These are phyloP conservation scores for Pseudocheirus occidentalis DNA, from an alignment of 2,797 vertebrate genomes.

Conservation along the genomic window DNA sequence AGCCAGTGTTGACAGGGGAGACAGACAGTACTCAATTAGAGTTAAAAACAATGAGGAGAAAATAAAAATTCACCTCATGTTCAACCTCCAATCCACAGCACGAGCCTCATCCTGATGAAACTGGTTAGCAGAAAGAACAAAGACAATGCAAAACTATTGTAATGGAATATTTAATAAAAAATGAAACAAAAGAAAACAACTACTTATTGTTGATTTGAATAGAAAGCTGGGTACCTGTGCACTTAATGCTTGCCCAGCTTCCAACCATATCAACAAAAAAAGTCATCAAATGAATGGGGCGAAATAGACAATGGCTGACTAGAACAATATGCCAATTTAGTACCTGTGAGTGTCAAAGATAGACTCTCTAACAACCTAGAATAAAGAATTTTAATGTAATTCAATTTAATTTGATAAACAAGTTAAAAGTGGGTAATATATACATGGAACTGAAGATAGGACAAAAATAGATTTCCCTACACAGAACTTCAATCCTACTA, in stretches of 20 bases:
- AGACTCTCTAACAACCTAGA: neutral
- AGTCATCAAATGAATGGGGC: neutral
- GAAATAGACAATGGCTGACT: neutral
- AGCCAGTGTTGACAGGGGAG: neutral
- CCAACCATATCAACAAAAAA: constrained; percentile 6
- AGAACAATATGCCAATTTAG: neutral
- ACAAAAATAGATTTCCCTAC: neutral
- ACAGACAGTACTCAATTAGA: neutral
- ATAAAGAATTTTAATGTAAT: neutral
- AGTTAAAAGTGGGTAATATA: neutral
- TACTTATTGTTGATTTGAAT: neutral
- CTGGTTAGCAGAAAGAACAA: neutral
- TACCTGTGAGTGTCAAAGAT: constrained; percentile 24
- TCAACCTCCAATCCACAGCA: neutral
- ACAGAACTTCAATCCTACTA: neutral
- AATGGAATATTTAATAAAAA: neutral
- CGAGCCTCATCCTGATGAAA: neutral
- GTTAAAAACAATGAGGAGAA: neutral
- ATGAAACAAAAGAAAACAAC: constrained; percentile 8
- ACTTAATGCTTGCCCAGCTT: neutral
- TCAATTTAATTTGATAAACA: neutral
- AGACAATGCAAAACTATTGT: neutral
- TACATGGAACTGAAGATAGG: neutral
- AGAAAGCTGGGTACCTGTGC: neutral
- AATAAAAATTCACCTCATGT: no score